Evolutionary conservation across 92 coral and sea anemone species (phyloP).

Genomic region (Zoanthus sansibaricus): DNA sequence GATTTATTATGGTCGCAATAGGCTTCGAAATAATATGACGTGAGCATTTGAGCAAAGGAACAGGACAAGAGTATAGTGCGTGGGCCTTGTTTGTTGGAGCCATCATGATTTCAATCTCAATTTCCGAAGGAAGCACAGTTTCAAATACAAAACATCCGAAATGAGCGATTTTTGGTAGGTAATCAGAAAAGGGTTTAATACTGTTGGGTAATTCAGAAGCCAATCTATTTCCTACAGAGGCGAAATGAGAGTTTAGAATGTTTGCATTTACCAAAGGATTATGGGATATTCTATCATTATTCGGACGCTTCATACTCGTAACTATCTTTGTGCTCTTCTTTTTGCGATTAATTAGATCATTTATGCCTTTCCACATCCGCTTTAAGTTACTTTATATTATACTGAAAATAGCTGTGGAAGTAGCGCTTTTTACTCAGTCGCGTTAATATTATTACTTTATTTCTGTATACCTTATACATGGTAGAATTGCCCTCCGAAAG

Average conservation of each 20-base stretch:
- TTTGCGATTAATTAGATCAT: no score
- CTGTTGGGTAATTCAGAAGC: no score
- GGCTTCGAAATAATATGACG: constrained; percentile 9
- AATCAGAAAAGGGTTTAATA: not conserved
- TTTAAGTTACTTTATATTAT: no score
- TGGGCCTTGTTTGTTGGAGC: constrained; percentile 27
- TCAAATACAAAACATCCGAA: constrained; percentile 40
- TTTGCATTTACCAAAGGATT: not conserved
- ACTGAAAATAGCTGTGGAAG: no score
- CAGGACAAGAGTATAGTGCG: constrained; percentile 46
- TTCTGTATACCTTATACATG: no score
- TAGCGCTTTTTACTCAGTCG: no score
- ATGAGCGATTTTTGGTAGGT: not conserved
- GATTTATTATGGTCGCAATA: not conserved
- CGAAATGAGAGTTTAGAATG: no score
- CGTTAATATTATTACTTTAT: no score
- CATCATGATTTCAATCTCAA: not conserved
- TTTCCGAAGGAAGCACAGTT: no score
- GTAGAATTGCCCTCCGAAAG: no score
- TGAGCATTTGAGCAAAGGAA: constrained; percentile 23
- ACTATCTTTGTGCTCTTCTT: not conserved
- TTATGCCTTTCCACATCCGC: no score
- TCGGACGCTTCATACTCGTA: not conserved
- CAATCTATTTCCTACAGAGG: not conserved
- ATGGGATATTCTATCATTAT: not conserved